These are phyloP conservation scores for Acinonyx jubatus DNA, from an alignment of 2,113 vertebrate species.

Conservation along the genomic window DNA sequence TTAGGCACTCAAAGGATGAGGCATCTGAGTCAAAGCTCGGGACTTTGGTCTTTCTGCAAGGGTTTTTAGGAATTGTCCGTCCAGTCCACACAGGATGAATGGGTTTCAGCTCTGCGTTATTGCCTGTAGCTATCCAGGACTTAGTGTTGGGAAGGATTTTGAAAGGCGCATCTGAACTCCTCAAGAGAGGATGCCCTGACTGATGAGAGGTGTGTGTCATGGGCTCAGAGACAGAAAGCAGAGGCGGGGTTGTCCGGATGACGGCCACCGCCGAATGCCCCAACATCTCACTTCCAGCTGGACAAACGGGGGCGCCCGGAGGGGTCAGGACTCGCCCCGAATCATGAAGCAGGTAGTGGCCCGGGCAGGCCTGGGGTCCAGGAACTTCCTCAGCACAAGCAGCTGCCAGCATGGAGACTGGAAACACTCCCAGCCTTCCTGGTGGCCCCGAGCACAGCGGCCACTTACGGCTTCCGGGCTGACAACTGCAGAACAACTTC, in stretches of 20 bases:
- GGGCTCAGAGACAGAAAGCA: neutral
- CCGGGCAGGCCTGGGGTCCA: too few species aligned
- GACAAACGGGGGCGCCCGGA: neutral
- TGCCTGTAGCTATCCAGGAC: too few species aligned
- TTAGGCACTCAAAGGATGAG: neutral
- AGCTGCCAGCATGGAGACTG: accelerated
- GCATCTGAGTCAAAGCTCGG: neutral
- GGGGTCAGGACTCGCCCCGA: neutral
- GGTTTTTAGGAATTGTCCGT: neutral
- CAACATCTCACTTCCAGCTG: too few species aligned
- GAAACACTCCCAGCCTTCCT: accelerated
- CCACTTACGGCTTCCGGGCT: neutral
- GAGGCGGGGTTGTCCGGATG: neutral
- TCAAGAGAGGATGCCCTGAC: neutral
- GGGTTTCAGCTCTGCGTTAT: neutral
- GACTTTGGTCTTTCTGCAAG: neutral
- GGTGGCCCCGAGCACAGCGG: neutral
- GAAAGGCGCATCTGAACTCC: neutral
- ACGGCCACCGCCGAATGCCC: accelerated
- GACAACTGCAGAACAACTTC: constrained; percentile 76
- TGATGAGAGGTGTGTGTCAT: neutral
- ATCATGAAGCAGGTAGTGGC: neutral
- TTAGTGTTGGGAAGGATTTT: neutral
- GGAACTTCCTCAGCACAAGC: neutral
- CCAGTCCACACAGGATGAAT: neutral